Evolutionary conservation across 2,797 vertebrate genomes (phyloP), one percentile per base, ranked within the genome.

Genomic region (Myotis daubentonii): DNA sequence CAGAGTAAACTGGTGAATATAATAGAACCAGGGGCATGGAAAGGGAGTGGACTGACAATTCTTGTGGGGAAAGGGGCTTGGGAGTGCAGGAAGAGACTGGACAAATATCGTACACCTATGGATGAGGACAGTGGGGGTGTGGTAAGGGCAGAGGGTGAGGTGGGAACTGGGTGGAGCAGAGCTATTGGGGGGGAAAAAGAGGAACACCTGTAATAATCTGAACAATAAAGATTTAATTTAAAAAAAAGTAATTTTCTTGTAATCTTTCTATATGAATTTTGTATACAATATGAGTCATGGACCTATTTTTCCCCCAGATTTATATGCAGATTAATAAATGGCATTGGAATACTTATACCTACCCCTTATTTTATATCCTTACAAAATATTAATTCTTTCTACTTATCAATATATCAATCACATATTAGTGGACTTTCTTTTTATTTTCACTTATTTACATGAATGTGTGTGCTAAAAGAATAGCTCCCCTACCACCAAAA

Each of bases 331-430:
- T 78, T 51, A 76, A 84, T 68, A 38, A 91, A 74, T n/a, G 10
- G 19, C 22, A 9, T 38, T 72, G 1, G 22, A 36, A 72, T 55
- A 17, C 1, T n/a, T 57, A 76, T 51, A 33, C 91, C 15, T 3
- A 80, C 33, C 28, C 28, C 23, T 87, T 87, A 92, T 74, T 75
- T 90, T 71, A 70, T 44, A 33, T 65, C 16, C 89, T 92, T 92
- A 87, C 10, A 68, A 55, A 91, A 68, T 53, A 53, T 4, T 55
- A 65, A 53, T 13, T 53, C 33, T 85, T 85, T 28, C 66, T 74
- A 60, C 30, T 60, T 23, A 41, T 23, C 49, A 75, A 11, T n/a
- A n/a, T 71, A 85, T 41, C 8, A 74, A 86, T 75, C 28, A 91
- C 49, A 75, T 75, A 79, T 44, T 80, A 75, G 23, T 55, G 0